Evolutionary conservation across 1,140 invertebrate species (phyloP), one percentile per base, ranked within the genome.

Genomic region (Orussus abietinus): DNA sequence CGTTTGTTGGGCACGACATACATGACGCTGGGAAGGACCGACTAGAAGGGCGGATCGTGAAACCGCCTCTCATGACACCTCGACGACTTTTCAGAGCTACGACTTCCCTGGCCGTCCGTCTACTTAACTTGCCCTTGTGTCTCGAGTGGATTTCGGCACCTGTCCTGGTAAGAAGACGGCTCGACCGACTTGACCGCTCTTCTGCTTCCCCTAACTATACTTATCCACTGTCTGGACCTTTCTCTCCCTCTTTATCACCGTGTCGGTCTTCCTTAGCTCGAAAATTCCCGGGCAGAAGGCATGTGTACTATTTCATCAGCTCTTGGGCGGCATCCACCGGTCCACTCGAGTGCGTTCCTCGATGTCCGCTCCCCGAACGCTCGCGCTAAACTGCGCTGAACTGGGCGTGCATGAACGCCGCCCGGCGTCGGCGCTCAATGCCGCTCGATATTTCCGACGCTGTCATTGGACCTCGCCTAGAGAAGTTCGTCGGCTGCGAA

Each of bases 31-130:
- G 51, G 54, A 62, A 57, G 68, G 69, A 64, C 63, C 62, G 59
- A 67, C 64, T 64, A 62, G 56, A 71, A 67, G 66, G 68, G 68
- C 69, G 69, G 69, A 69, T 55, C 56, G 61, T 65, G 55, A 69
- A 67, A 69, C 68, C 66, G 68, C 70, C 69, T 67, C 68, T 74
- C 70, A 74, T 74, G 70, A 74, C 70, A 72, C 69, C 54, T 67
- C 49, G 60, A 60, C 68, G 58, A 57, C 70, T 70, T 65, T 56
- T 62, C 53, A 53, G 44, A 59, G 51, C 36, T 49, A 63, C 55
- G 57, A 65, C 62, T 58, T 61, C 57, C 56, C 54, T 49, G 45
- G 10, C 31, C 21, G 11, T 12, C 34, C 18, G 7, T 13, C 46
- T 46, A 40, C 47, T 36, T 30, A 18, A 18, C 19, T 31, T 20